Percentiles rank a stretch among this genome's conserved stretches.
Evolutionary conservation across 1,140 invertebrate species (phyloP).

Genomic region (Drosophila neocordata): DNA sequence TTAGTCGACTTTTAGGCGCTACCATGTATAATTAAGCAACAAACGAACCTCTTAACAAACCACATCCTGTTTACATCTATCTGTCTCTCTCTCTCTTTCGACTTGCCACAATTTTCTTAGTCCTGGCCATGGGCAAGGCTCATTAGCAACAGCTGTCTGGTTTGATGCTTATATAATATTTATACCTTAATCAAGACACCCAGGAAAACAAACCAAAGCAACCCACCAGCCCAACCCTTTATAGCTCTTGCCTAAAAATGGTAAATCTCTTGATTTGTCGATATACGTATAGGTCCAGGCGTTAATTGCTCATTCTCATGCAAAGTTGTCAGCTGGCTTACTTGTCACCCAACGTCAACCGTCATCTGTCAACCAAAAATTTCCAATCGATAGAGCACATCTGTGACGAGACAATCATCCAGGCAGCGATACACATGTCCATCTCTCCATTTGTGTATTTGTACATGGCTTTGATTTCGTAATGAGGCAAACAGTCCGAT

Average conservation of each 20-base stretch:
- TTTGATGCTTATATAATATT: slow-evolving; percentile 73
- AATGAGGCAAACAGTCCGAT: slow-evolving; percentile 56
- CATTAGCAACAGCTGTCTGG: slow-evolving; percentile 42
- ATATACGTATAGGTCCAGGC: slow-evolving; percentile 50
- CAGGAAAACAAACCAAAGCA: slow-evolving; percentile 9
- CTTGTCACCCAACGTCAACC: slow-evolving; percentile 43
- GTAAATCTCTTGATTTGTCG: slow-evolving; percentile 64
- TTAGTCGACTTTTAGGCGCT: slow-evolving; percentile 78
- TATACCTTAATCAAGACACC: slow-evolving; percentile 76
- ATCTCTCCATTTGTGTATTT: slow-evolving; percentile 32
- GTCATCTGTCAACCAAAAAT: slow-evolving; percentile 13
- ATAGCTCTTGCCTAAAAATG: slow-evolving; percentile 46
- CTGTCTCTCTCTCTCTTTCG: neutral
- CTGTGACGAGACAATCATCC: slow-evolving; percentile 53
- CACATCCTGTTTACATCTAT: slow-evolving; percentile 62
- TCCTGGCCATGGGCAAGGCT: slow-evolving; percentile 50
- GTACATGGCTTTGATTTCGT: slow-evolving; percentile 72
- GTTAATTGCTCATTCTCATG: slow-evolving; percentile 76
- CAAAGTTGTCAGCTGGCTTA: slow-evolving; percentile 44
- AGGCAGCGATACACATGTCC: neutral
- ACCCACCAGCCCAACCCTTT: neutral
- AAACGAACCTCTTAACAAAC: slow-evolving; percentile 55
- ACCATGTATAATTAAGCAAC: slow-evolving; percentile 76
- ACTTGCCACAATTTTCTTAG: neutral
- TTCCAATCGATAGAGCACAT: slow-evolving; percentile 72